phyloP scores from a whole-genome alignment of 2,797 vertebrate genomes.

The Huso huso region DNA sequence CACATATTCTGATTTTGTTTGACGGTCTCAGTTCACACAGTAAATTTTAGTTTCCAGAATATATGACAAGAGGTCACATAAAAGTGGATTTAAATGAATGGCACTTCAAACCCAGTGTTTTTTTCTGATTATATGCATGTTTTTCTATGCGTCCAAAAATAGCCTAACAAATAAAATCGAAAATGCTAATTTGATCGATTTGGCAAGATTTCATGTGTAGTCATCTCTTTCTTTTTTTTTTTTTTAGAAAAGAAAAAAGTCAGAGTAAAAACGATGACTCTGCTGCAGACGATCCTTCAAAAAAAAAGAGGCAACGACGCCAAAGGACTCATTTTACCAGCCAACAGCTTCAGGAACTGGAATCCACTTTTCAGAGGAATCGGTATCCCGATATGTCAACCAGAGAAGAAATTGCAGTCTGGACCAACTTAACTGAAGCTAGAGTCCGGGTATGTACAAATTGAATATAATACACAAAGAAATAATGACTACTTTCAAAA shows the following conservation, averaged over 20 bases:
- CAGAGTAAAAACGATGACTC: constrained; percentile 90
- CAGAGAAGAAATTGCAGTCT: constrained; percentile 81
- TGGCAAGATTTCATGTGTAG: too few species aligned
- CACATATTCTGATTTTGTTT: too few species aligned
- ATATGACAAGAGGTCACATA: too few species aligned
- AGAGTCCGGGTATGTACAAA: constrained; percentile 68
- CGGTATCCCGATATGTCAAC: constrained; percentile 87
- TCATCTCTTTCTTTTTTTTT: not conserved
- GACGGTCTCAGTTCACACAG: too few species aligned
- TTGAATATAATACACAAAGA: not conserved
- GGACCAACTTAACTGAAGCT: constrained; percentile 86
- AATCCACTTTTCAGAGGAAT: constrained; percentile 83
- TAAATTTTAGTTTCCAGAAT: too few species aligned
- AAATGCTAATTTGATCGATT: too few species aligned
- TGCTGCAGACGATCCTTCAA: constrained; percentile 82
- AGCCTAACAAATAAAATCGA: too few species aligned
- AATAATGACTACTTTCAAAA: too few species aligned
- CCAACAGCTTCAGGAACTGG: constrained; percentile 79
- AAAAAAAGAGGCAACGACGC: constrained; percentile 77
- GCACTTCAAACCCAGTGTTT: too few species aligned
- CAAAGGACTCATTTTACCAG: constrained; percentile 82
- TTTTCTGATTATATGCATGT: too few species aligned
- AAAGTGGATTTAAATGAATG: too few species aligned
- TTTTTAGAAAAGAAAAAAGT: constrained; percentile 85
- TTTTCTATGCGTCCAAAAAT: too few species aligned